Conservation (phyloP, 2,113 vertebrate genomes). For the Apteryx owenii region DNA sequence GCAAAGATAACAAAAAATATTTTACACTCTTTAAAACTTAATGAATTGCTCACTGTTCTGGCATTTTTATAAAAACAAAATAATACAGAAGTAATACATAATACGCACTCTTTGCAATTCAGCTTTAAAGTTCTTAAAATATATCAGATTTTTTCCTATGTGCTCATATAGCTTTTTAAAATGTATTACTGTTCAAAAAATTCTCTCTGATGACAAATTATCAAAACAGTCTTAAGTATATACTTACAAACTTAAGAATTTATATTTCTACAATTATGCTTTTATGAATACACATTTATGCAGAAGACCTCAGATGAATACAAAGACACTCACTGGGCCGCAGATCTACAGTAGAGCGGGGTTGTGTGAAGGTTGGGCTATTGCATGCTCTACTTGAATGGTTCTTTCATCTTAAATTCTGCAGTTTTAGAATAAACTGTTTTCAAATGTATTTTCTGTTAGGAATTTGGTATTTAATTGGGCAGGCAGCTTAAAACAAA, state of each 20-base stretch:
- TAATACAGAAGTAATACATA: neutral
- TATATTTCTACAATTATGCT: neutral
- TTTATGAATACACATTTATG: neutral
- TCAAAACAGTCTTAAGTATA: neutral
- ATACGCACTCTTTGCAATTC: neutral
- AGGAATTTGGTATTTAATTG: neutral
- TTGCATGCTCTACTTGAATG: neutral
- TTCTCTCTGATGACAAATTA: neutral
- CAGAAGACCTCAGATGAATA: neutral
- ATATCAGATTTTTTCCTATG: neutral
- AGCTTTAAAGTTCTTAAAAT: neutral
- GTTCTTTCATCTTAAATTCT: slow-evolving; percentile 12
- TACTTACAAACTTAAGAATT: neutral
- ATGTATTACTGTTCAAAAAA: neutral
- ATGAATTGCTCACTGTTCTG: neutral
- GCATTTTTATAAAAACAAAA: neutral
- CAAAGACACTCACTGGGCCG: neutral
- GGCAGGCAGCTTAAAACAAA: slow-evolving; percentile 16
- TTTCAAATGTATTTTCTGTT: slow-evolving; percentile 18
- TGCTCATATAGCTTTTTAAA: neutral
- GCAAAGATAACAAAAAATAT: neutral
- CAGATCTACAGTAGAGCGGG: neutral
- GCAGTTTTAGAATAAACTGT: slow-evolving; percentile 10
- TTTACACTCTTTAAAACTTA: neutral
- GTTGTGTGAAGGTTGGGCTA: neutral